A percentile compares a stretch with the other conserved stretches of the same genome.
Conservation (phyloP, 2,888 invertebrate genomes). For the Stenoptilia bipunctidactyla region DNA sequence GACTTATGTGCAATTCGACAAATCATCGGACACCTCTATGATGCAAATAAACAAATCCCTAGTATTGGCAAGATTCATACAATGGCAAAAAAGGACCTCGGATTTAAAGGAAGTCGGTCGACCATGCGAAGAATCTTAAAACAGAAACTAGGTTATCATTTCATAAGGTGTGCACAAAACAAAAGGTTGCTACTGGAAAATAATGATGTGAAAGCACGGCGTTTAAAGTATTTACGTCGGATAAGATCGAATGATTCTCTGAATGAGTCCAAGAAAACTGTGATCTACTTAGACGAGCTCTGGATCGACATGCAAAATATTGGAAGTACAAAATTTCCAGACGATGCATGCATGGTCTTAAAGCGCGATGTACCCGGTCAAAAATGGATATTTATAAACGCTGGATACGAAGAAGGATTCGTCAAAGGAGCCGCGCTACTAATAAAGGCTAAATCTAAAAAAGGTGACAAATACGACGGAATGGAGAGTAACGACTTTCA, state of each 20-base stretch:
- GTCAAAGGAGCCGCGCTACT: neutral
- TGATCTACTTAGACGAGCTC: neutral
- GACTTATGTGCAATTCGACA: no score
- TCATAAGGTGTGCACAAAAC: no score
- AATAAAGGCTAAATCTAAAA: neutral
- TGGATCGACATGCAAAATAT: neutral
- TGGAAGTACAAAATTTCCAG: no score
- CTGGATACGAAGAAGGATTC: neutral
- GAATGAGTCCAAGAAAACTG: neutral
- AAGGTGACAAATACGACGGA: neutral
- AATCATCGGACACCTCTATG: no score
- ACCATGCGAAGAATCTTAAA: no score
- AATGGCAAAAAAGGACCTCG: no score
- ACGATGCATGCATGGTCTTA: neutral
- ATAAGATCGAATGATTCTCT: neutral
- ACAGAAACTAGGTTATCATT: no score
- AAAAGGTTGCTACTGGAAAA: no score
- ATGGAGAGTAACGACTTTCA: neutral
- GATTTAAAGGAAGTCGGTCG: no score
- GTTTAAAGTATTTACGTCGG: neutral
- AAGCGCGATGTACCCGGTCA: neutral
- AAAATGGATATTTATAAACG: neutral
- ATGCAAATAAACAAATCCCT: no score
- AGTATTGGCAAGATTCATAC: no score
- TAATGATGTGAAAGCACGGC: no score